A percentile compares a stretch with the other conserved stretches of the same genome.
Evolutionary conservation across 2,888 invertebrate species (phyloP).

Genomic region (Dicyrtomina minuta): DNA sequence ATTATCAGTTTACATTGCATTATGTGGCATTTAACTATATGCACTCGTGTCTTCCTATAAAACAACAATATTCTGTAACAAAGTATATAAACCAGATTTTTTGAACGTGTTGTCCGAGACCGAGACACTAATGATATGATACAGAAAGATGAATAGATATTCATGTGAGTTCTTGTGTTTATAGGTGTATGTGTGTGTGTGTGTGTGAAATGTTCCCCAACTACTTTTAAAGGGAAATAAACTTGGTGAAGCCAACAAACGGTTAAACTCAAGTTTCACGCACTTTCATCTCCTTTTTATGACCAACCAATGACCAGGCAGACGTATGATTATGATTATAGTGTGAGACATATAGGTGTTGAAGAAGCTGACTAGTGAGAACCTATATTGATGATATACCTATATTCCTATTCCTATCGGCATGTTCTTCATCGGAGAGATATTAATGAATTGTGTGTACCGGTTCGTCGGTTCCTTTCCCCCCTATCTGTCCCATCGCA

Average conservation of each 20-base stretch:
- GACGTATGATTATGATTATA: background rate
- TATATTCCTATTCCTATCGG: too few relatives aligned
- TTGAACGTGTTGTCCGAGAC: too few relatives aligned
- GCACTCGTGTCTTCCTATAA: background rate
- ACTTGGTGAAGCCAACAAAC: constrained; percentile 12
- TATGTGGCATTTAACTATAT: background rate
- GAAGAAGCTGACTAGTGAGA: background rate
- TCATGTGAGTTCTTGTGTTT: too few relatives aligned
- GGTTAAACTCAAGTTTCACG: constrained; percentile 18
- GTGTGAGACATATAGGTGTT: background rate
- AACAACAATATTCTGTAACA: background rate
- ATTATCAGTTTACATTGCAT: constrained; percentile 6
- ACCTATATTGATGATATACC: background rate
- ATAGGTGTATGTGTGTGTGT: too few relatives aligned
- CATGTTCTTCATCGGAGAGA: too few relatives aligned
- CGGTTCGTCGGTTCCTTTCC: constrained; percentile 7
- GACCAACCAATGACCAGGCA: background rate
- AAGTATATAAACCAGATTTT: constrained; percentile 15
- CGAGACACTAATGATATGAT: too few relatives aligned
- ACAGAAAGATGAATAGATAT: too few relatives aligned
- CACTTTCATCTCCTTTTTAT: constrained; percentile 10
- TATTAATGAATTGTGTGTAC: background rate
- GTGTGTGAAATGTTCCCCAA: background rate
- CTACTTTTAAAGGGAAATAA: constrained; percentile 22
- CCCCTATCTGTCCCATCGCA: too few relatives aligned